Evolutionary conservation across 1,140 invertebrate genomes (phyloP).

Genomic region (Drosophila tani): DNA sequence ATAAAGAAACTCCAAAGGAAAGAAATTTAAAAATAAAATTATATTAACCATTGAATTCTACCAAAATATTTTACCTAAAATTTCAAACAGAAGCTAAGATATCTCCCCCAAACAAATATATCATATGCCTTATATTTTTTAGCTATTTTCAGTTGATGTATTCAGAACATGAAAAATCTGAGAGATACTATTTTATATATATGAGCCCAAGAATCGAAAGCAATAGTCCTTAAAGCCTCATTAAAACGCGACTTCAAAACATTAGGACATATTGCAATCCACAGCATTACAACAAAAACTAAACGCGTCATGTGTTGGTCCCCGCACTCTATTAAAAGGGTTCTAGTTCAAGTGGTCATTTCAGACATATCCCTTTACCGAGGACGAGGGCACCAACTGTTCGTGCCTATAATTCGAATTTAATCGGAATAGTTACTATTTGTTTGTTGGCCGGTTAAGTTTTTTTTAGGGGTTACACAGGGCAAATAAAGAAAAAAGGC

Average conservation of each 20-base stretch:
- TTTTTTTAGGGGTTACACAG: constrained; percentile 24
- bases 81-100: not conserved
- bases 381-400: constrained; percentile 51
- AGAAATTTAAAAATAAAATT: not conserved
- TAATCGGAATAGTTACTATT: constrained; percentile 68
- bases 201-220: too few species aligned
- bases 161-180: too few species aligned
- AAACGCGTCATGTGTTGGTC: constrained; percentile 56
- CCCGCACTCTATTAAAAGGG: constrained; percentile 34
- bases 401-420: constrained; percentile 72
- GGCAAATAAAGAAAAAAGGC: constrained; percentile 16
- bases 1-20: not conserved
- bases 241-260: not conserved
- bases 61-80: not conserved
- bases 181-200: too few species aligned
- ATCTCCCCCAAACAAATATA: not conserved
- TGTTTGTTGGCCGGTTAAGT: constrained; percentile 48
- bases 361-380: constrained; percentile 32
- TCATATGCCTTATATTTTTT: not conserved
- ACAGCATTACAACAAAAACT: constrained; percentile 29
- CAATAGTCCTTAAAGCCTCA: not conserved
- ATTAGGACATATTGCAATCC: constrained; percentile 19
- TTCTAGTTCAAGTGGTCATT: constrained; percentile 58
- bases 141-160: too few species aligned
- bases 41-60: not conserved